Percentiles rank a stretch among this genome's conserved stretches.
These are phyloP conservation scores for Gymnogyps californianus DNA, from an alignment of 2,113 vertebrate genomes.

Conservation along the genomic window DNA sequence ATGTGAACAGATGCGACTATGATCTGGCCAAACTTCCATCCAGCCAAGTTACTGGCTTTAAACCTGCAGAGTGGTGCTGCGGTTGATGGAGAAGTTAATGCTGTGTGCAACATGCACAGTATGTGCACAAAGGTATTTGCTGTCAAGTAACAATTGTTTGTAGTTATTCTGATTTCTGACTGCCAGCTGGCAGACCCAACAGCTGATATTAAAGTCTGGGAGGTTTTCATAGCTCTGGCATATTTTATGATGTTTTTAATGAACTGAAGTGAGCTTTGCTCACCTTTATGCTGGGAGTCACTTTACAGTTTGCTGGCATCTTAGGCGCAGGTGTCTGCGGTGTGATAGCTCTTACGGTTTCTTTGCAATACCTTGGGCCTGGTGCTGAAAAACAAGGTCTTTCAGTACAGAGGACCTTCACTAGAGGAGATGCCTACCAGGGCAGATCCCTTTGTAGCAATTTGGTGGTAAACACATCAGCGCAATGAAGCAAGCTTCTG, in stretches of 20 bases:
- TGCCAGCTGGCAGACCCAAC: not conserved
- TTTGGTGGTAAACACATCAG: not conserved
- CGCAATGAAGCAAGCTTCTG: fast-evolving
- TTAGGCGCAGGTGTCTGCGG: not conserved
- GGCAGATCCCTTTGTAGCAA: not conserved
- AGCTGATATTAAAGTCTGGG: not conserved
- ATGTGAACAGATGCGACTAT: not conserved
- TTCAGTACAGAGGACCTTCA: not conserved
- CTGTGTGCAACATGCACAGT: not conserved
- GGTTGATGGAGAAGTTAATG: not conserved
- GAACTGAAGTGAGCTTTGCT: not conserved
- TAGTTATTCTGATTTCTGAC: not conserved
- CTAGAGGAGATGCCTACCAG: not conserved
- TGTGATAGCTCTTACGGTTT: not conserved
- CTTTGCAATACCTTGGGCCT: not conserved
- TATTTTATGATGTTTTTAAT: not conserved
- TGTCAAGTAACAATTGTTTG: not conserved
- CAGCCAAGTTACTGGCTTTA: not conserved
- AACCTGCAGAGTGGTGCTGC: not conserved
- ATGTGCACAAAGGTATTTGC: not conserved
- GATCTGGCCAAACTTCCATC: not conserved
- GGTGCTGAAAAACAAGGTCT: not conserved
- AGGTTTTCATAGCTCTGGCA: not conserved
- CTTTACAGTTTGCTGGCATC: not conserved
- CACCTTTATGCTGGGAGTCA: not conserved